These are phyloP conservation scores for Saccostrea glomerata DNA, from an alignment of 1,140 invertebrate genomes.

Conservation along the genomic window DNA sequence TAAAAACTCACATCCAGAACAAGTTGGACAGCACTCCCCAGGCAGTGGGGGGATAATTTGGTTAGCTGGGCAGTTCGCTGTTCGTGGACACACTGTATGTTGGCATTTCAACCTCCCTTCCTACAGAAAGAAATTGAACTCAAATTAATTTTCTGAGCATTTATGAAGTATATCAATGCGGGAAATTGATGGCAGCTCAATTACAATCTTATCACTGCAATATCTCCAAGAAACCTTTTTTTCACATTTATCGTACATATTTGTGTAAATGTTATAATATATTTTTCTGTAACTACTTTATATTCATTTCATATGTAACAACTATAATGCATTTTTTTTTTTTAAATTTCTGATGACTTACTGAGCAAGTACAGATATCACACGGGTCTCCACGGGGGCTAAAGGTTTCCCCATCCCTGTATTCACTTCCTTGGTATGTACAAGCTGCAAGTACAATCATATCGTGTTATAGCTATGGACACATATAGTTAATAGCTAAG, in stretches of 20 bases:
- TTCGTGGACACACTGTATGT: conserved; percentile 67
- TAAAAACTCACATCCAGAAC: conserved; percentile 76
- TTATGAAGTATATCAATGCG: not conserved
- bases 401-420: conserved; percentile 68
- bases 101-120: conserved; percentile 64
- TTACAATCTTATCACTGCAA: too few species aligned
- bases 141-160: not conserved
- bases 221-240: too few species aligned
- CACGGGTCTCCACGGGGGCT: conserved; percentile 70
- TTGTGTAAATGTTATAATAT: too few species aligned
- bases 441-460: conserved; percentile 63
- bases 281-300: too few species aligned
- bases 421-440: conserved; percentile 61
- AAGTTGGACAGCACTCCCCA: conserved; percentile 91
- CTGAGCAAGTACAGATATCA: conserved; percentile 67
- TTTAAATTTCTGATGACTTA: conserved; percentile 6
- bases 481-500: not conserved
- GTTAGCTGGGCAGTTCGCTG: conserved; percentile 71
- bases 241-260: too few species aligned
- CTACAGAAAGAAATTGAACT: conserved; percentile 41
- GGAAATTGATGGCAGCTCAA: not conserved
- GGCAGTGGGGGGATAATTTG: conserved; percentile 85
- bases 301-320: too few species aligned
- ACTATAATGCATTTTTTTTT: too few species aligned
- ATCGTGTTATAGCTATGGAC: not conserved